Conservation (phyloP, 2,888 invertebrate genomes). For the Brachyopa scutellaris region DNA sequence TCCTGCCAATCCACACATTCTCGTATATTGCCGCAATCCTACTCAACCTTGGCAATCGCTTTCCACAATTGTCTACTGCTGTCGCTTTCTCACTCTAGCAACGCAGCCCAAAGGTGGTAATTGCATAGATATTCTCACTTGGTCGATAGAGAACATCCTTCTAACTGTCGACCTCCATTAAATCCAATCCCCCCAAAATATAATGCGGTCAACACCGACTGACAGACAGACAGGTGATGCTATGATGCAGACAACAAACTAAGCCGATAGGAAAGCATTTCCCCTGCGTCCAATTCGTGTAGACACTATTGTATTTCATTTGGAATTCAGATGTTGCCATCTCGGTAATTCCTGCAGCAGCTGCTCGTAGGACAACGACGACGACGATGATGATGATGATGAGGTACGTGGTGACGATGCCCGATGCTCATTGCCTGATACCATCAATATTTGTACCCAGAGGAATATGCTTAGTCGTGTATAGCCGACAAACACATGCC, state of each 20-base stretch:
- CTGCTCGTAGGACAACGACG: neutral
- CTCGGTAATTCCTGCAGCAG: conserved; percentile 7
- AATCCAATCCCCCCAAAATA: conserved; percentile 12
- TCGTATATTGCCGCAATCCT: neutral
- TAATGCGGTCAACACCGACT: conserved; percentile 14
- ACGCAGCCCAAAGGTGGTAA: conserved; percentile 14
- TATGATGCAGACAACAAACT: conserved; percentile 17
- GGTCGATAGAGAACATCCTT: neutral
- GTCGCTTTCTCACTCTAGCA: neutral
- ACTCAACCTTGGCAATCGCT: neutral
- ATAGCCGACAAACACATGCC: too few species aligned
- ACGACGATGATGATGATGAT: neutral
- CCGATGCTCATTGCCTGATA: conserved; percentile 13
- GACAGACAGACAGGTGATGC: conserved; percentile 53
- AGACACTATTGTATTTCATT: conserved; percentile 43
- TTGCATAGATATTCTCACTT: conserved; percentile 43
- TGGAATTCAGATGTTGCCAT: conserved; percentile 31
- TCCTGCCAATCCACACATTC: neutral
- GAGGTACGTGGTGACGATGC: conserved; percentile 26
- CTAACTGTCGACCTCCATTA: conserved; percentile 14
- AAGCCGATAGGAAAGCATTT: conserved; percentile 4
- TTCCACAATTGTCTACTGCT: neutral
- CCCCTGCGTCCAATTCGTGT: conserved; percentile 14
- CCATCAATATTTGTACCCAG: conserved; percentile 7
- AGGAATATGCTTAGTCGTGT: neutral